Evolutionary conservation across 2,888 invertebrate species (phyloP).

Genomic region (Mayetiola destructor): DNA sequence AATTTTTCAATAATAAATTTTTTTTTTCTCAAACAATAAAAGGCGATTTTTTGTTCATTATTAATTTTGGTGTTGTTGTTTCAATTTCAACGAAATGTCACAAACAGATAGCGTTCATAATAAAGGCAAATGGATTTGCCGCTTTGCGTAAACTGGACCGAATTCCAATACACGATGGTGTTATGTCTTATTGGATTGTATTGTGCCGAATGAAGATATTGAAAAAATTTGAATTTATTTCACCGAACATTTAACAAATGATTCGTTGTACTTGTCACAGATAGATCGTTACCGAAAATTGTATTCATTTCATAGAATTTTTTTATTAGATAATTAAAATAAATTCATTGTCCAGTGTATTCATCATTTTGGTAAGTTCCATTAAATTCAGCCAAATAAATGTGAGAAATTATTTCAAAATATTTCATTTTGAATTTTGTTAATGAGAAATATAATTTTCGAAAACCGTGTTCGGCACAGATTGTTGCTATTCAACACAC

Average conservation of each 20-base stretch:
- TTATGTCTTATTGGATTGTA: no score
- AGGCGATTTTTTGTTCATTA: not conserved
- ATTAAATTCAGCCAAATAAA: no score
- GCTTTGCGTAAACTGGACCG: not conserved
- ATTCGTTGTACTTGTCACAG: constrained; percentile 3
- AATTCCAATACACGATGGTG: constrained; percentile 5
- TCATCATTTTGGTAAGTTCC: not conserved
- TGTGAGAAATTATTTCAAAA: no score
- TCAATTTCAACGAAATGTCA: not conserved
- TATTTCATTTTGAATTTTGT: no score
- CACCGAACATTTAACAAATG: not conserved
- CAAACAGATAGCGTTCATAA: not conserved
- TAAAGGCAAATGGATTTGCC: not conserved
- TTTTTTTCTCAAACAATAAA: not conserved
- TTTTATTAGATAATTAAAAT: not conserved
- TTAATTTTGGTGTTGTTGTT: not conserved
- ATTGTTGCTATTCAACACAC: no score
- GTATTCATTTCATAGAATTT: not conserved
- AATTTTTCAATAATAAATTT: no score
- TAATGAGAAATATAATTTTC: no score
- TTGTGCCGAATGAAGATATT: no score
- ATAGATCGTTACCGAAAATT: not conserved
- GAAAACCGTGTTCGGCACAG: no score
- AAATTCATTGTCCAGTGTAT: not conserved
- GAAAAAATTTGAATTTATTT: no score